phyloP scores from a whole-genome alignment of 2,888 invertebrate genomes.

The Dichetophora obliterata region DNA sequence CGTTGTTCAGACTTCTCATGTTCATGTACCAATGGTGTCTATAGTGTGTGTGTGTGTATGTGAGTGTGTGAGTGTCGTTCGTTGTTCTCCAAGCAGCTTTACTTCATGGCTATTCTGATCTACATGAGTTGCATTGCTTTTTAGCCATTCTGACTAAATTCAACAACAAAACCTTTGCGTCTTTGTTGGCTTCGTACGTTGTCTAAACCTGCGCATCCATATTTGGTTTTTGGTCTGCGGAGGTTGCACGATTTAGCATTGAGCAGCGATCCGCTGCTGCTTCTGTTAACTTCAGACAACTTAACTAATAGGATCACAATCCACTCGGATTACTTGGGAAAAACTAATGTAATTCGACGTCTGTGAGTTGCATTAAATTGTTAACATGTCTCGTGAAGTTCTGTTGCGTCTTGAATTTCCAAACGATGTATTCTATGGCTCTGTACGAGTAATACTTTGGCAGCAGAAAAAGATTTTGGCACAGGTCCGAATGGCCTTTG shows the following conservation, averaged over 20 bases:
- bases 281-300: constrained; percentile 19
- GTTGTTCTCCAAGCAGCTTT: no score
- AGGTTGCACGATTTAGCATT: no score
- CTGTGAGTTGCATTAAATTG: constrained; percentile 32
- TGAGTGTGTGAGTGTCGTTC: not conserved
- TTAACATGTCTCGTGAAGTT: constrained; percentile 21
- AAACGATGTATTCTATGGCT: not conserved
- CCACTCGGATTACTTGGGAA: constrained; percentile 4
- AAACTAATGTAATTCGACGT: constrained; percentile 23
- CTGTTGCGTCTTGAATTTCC: not conserved
- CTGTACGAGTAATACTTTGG: no score
- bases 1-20: constrained; percentile 19
- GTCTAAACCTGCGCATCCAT: not conserved
- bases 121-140: not conserved
- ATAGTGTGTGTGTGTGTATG: not conserved
- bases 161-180: no score
- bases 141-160: not conserved
- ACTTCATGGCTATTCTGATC: not conserved
- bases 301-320: constrained; percentile 21
- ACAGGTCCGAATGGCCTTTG: not conserved
- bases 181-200: no score
- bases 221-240: not conserved
- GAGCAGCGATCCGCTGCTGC: not conserved
- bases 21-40: not conserved
- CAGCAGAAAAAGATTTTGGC: not conserved